Evolutionary conservation across 2,888 invertebrate species (phyloP).

Genomic region (Drosophila acutilabella): DNA sequence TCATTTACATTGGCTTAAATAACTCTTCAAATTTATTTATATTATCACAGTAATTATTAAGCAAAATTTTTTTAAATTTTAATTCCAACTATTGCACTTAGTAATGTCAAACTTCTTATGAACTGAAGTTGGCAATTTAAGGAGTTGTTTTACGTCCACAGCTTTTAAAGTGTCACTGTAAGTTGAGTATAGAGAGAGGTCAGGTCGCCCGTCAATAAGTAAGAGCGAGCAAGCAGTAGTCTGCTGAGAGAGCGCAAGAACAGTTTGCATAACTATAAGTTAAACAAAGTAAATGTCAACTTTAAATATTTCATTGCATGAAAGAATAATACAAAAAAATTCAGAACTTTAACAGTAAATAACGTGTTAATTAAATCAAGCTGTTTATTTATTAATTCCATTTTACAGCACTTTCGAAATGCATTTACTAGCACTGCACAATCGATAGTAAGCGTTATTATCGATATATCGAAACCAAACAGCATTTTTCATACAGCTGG

Average conservation of each 20-base stretch:
- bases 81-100: neutral
- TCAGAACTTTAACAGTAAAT: neutral
- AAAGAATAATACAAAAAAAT: neutral
- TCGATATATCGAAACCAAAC: conserved; percentile 9
- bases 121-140: neutral
- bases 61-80: neutral
- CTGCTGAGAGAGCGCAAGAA: conserved; percentile 24
- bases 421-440: neutral
- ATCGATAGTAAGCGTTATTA: conserved; percentile 5
- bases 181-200: conserved; percentile 28
- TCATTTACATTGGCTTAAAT: neutral
- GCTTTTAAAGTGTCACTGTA: conserved; percentile 33
- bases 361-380: conserved; percentile 3
- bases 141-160: neutral
- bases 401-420: conserved; percentile 15
- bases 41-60: neutral
- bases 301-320: neutral
- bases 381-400: conserved; percentile 6
- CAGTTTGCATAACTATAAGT: conserved; percentile 10
- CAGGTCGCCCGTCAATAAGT: conserved; percentile 19
- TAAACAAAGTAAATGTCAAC: neutral
- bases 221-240: conserved; percentile 46
- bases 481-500: conserved; percentile 9
- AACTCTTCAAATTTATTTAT: neutral
- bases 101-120: neutral